Evolutionary conservation across 2,797 vertebrate species (phyloP), one percentile per base, ranked within the genome.

Genomic region (Microcaecilia unicolor): DNA sequence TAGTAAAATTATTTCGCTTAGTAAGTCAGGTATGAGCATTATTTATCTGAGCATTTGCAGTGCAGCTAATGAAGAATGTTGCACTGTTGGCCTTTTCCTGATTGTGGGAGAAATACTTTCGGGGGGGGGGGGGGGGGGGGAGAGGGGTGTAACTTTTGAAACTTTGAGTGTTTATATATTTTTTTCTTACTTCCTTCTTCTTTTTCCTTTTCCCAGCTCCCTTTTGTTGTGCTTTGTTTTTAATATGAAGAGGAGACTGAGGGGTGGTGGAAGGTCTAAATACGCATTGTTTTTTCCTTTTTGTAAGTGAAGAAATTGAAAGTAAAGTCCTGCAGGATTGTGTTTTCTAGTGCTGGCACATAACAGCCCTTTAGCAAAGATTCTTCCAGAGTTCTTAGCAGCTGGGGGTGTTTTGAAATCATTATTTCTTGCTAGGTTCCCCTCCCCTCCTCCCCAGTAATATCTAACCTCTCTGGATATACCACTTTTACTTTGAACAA

Each of bases 21-120:
- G 56, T 43, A 42, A 47, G 62, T 64, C 61, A 65, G 65, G 52
- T 62, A 57, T 69, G 70, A 51, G 42, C 65, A 66, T 64, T 69
- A 57, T 73, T 67, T 67, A 63, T 67, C 61, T 17, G 19, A 60
- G 55, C 35, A 60, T 64, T 60, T 65, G 60, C 61, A 72, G 64
- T 70, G 67, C 58, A 67, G 58, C 18, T 17, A 41, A 44, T 52
- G 40, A 66, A 62, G 70, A 72, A 61, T 54, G 64, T 58, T 53
- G 60, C 61, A 35, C 37, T 34, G 28, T 41, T 44, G 36, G 34
- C 7, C 10, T 11, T 37, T 7, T 6, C 10, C 37, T 39, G 28
- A 17, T n/a, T 15, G 18, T 18, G 51, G 61, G 53, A 61, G 39
- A 37, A 47, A 45, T 42, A 44, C 3, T 26, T 18, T n/a, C 31